Conservation (phyloP, 1,140 invertebrate species). For the Dryas iulia region DNA sequence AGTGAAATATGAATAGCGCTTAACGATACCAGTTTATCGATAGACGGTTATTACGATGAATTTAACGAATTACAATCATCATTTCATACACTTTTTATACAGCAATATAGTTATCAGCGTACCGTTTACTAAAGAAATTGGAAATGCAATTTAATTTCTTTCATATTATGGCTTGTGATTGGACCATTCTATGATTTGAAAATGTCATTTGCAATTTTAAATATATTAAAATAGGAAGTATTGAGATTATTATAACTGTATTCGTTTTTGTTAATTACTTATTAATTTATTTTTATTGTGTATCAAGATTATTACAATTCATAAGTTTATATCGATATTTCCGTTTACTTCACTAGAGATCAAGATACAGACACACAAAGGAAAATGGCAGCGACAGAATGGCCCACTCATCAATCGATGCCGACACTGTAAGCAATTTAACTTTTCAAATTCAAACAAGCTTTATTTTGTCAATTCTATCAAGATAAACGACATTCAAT, state of each 20-base stretch:
- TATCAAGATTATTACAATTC: background rate
- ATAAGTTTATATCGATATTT: background rate
- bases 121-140: background rate
- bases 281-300: no score
- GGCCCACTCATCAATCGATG: background rate
- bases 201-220: background rate
- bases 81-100: background rate
- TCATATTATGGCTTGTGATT: background rate
- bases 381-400: background rate
- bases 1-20: conserved; percentile 31
- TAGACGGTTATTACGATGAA: conserved; percentile 22
- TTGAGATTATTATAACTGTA: background rate
- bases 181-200: background rate
- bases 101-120: background rate
- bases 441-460: conserved; percentile 1
- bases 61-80: conserved; percentile 9
- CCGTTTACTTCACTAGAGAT: background rate
- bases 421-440: background rate
- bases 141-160: background rate
- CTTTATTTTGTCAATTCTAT: background rate
- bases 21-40: conserved; percentile 23
- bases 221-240: no score
- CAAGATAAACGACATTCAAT: background rate
- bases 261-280: background rate
- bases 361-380: background rate